Evolutionary conservation across 2,797 vertebrate genomes (phyloP).

Genomic region (Scarus forsteni): DNA sequence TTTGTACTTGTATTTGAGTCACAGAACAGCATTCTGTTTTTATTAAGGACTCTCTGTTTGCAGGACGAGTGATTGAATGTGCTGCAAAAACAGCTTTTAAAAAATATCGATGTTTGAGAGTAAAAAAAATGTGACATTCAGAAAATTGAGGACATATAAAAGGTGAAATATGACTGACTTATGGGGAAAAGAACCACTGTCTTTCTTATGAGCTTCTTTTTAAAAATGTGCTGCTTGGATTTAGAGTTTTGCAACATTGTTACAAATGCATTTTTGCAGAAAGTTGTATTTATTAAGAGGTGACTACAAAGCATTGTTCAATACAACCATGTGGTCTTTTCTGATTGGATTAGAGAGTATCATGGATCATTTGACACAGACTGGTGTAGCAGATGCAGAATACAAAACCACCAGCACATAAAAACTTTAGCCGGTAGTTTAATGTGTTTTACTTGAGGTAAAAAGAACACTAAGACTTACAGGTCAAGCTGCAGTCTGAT

Average conservation of each 20-base stretch:
- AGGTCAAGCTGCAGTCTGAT: constrained; percentile 6
- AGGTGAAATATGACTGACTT: constrained; percentile 26
- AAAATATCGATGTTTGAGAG: not conserved
- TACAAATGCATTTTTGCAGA: constrained; percentile 10
- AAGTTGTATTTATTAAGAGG: constrained; percentile 26
- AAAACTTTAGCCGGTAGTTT: constrained; percentile 25
- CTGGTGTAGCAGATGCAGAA: constrained; percentile 29
- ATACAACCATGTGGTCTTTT: constrained; percentile 3
- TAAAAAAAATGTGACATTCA: not conserved
- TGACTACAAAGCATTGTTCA: constrained; percentile 7
- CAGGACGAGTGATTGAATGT: constrained; percentile 5
- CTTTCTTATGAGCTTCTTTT: constrained; percentile 45
- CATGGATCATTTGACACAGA: constrained; percentile 24
- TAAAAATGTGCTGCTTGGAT: constrained; percentile 41
- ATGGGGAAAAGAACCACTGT: constrained; percentile 70
- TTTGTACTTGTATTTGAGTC: constrained; percentile 68
- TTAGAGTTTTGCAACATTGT: constrained; percentile 40
- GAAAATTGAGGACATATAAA: constrained; percentile 13
- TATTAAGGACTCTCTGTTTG: constrained; percentile 33
- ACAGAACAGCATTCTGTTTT: constrained; percentile 53
- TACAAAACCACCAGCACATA: constrained; percentile 32
- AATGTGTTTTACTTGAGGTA: constrained; percentile 10
- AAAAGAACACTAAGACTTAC: constrained; percentile 55
- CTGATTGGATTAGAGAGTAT: constrained; percentile 27
- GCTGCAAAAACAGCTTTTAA: constrained; percentile 15